Percentiles rank a stretch among this genome's conserved stretches.
These are phyloP conservation scores for Apamea epomidion DNA, from an alignment of 2,888 invertebrate species.

Conservation along the genomic window DNA sequence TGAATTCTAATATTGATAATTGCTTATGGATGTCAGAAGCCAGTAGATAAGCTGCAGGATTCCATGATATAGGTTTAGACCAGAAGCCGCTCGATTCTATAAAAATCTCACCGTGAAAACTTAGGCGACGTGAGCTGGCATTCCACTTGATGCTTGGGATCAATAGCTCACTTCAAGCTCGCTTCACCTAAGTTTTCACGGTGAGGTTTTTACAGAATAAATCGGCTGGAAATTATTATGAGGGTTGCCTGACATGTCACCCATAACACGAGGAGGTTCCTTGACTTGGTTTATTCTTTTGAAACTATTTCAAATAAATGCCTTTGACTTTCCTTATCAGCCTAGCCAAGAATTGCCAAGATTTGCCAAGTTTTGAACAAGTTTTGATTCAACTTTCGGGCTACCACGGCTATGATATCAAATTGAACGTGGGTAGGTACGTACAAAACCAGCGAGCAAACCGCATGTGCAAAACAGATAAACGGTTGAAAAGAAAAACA, in stretches of 20 bases:
- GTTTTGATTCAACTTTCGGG: neutral
- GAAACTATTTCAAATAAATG: too few relatives aligned
- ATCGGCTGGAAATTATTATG: neutral
- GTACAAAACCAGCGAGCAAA: neutral
- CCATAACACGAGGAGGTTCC: neutral
- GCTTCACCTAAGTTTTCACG: too few relatives aligned
- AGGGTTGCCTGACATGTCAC: neutral
- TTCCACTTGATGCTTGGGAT: too few relatives aligned
- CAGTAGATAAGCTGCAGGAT: neutral
- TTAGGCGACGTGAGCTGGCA: accelerated
- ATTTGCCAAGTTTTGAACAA: neutral
- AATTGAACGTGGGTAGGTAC: neutral
- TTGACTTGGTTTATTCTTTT: neutral
- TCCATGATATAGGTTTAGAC: neutral
- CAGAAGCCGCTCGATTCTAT: too few relatives aligned
- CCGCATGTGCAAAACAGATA: neutral
- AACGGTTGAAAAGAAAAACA: neutral
- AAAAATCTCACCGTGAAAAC: too few relatives aligned
- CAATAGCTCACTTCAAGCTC: too few relatives aligned
- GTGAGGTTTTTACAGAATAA: too few relatives aligned
- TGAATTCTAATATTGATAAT: constrained; percentile 24
- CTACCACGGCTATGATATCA: neutral
- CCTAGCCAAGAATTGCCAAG: neutral
- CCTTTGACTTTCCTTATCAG: too few relatives aligned
- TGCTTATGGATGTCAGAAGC: neutral